phyloP scores from a whole-genome alignment of 2,888 invertebrate genomes.

The Trisateles emortualis region DNA sequence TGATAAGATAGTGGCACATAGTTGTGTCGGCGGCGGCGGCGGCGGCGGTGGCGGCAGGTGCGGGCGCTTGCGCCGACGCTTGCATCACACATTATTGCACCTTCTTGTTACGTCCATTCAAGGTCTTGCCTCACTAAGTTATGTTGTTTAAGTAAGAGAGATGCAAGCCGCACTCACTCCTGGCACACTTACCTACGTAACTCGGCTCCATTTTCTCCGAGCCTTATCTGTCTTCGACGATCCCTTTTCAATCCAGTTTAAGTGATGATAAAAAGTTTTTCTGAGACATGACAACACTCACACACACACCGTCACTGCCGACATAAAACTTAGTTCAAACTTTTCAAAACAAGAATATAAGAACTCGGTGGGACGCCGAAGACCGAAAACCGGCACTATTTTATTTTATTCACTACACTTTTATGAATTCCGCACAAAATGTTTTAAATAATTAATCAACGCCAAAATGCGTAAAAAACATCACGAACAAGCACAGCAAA shows the following conservation, averaged over 20 bases:
- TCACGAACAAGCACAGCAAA: conserved; percentile 51
- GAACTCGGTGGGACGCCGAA: conserved; percentile 24
- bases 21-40: conserved; percentile 20
- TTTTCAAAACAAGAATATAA: conserved; percentile 59
- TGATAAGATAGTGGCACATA: conserved; percentile 68
- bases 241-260: conserved; percentile 63
- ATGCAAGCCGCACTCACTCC: conserved; percentile 22
- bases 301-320: conserved; percentile 68
- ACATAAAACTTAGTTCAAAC: conserved; percentile 65
- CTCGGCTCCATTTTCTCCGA: conserved; percentile 71
- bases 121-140: conserved; percentile 51
- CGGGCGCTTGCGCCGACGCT: conserved; percentile 23
- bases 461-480: conserved; percentile 56
- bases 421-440: conserved; percentile 46
- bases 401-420: conserved; percentile 39
- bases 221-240: conserved; percentile 43
- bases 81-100: conserved; percentile 49
- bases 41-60: too few relatives aligned
- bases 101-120: conserved; percentile 49
- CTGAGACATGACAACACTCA: conserved; percentile 77
- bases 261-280: conserved; percentile 67
- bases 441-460: conserved; percentile 36
- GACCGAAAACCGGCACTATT: conserved; percentile 12
- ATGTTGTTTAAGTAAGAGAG: conserved; percentile 13
- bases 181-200: conserved; percentile 72